Evolutionary conservation across 2,888 invertebrate species (phyloP), one percentile per base, ranked within the genome.

Genomic region (Microctonus hyperodae): DNA sequence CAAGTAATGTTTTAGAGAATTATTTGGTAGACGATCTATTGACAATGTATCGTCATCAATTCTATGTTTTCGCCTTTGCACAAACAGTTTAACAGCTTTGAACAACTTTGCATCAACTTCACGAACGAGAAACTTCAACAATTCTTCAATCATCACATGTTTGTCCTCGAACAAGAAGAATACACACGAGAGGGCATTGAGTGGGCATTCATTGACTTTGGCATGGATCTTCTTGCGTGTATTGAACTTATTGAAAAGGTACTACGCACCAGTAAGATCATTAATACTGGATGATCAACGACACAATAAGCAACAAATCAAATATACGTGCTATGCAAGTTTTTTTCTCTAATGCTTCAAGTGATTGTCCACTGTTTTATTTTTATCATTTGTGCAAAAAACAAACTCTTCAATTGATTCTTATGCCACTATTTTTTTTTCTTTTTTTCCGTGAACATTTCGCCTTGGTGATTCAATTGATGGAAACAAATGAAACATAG

Each of bases 81-180:
- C 72, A 66, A 72, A 74, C 88, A 91, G 90, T 90, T 86, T 88
- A 95, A 95, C 88, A 92, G 94, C 85, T 95, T 95, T 88, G 94
- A 95, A 88, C 95, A 95, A 88, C 89, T 95, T 83, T 95, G 94
- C 87, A 95, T 95, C 90, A 95, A 95, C 89, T 95, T 94, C 88
- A 95, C 95, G 85, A 95, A 95, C 86, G 95, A 95, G 88, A 93
- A 94, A 85, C 89, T 95, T 81, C 95, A 95, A 88, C 95, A 95
- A 87, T 95, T 95, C 90, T 95, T 95, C 91, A 95, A 95, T 87
- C 94, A 95, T 85, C 92, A 95, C 88, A 95, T 95, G 95, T 95
- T 95, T 86, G 93, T 95, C 76, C 89, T 95, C 84, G 95, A 95
- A 88, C 95, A 95, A 89, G 95, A 95, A 87, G 94, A 95, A 85